Conservation (phyloP, 2,888 invertebrate genomes). For the Himalopsyche japonica region DNA sequence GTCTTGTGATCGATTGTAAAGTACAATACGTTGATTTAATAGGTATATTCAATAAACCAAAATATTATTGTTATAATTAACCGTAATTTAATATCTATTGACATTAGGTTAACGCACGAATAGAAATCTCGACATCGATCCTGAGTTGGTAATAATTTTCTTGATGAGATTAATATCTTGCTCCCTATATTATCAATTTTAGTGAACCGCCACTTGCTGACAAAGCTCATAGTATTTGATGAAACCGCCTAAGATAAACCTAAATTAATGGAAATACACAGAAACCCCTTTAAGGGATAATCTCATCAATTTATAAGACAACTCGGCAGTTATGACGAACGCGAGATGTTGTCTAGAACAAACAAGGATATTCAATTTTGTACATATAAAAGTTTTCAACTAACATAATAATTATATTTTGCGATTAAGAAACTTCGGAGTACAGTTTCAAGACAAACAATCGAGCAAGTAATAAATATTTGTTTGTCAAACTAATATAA, state of each 20-base stretch:
- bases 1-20: too few species aligned
- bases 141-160: not conserved
- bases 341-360: not conserved
- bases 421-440: not conserved
- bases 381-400: not conserved
- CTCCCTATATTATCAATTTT: slow-evolving; percentile 9
- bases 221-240: slow-evolving; percentile 24
- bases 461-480: too few species aligned
- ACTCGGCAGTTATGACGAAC: slow-evolving; percentile 13
- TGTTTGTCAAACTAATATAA: too few species aligned
- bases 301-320: slow-evolving; percentile 28
- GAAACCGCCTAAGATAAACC: slow-evolving; percentile 28
- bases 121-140: too few species aligned
- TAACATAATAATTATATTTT: not conserved
- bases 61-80: too few species aligned
- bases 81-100: too few species aligned
- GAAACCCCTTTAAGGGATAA: slow-evolving; percentile 20
- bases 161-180: slow-evolving; percentile 10
- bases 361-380: not conserved
- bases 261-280: slow-evolving; percentile 22
- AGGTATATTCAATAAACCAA: too few species aligned
- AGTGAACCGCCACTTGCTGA: not conserved
- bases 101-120: too few species aligned
- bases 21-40: too few species aligned
- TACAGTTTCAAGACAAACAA: too few species aligned